A percentile compares a stretch with the other conserved stretches of the same genome.
phyloP scores from a whole-genome alignment of 2,113 vertebrate genomes.

The Eupsittula cactorum region DNA sequence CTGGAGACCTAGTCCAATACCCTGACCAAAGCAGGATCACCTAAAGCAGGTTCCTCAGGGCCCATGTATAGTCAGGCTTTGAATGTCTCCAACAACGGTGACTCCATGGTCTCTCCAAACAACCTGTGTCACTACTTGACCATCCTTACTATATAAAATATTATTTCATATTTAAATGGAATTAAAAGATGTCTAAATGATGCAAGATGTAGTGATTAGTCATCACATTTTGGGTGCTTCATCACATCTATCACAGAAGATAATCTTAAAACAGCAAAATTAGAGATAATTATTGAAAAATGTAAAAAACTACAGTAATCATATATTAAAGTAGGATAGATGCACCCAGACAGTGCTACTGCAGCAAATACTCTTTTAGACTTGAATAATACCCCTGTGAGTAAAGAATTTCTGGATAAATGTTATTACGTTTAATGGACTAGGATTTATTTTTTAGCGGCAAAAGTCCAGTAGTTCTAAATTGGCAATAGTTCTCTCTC shows the following conservation, averaged over 20 bases:
- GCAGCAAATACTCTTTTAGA: not conserved
- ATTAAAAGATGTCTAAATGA: not conserved
- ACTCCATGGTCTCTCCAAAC: not conserved
- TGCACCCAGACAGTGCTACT: not conserved
- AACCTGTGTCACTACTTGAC: not conserved
- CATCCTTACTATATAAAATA: not conserved
- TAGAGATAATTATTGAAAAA: not conserved
- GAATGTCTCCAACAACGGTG: not conserved
- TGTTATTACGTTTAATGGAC: not conserved
- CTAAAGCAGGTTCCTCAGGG: not conserved
- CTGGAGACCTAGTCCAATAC: not conserved
- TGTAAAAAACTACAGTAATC: not conserved
- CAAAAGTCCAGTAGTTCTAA: not conserved
- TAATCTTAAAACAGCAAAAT: not conserved
- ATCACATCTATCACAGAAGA: not conserved
- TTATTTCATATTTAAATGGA: not conserved
- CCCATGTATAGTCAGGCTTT: not conserved
- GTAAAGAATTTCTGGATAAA: not conserved
- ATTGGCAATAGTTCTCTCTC: not conserved
- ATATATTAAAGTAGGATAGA: not conserved
- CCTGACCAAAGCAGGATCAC: not conserved
- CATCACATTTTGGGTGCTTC: not conserved
- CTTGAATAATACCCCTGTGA: not conserved
- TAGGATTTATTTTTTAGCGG: not conserved
- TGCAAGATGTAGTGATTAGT: not conserved